Evolutionary conservation across 1,140 invertebrate species (phyloP).

Genomic region (Belonocnema kinseyi): DNA sequence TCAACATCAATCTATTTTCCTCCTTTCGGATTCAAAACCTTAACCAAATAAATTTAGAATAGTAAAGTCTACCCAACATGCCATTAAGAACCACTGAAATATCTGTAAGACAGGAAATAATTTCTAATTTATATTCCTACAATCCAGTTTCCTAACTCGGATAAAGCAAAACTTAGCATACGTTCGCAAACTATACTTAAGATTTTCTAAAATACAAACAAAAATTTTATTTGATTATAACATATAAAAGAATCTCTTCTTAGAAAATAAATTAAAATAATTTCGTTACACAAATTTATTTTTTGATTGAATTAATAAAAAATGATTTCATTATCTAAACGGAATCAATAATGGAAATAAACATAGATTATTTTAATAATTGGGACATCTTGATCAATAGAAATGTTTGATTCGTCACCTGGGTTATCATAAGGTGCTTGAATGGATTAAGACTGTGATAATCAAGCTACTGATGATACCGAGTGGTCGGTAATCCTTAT

Average conservation of each 20-base stretch:
- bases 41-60: too few species aligned
- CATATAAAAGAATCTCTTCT: too few species aligned
- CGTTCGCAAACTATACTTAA: too few species aligned
- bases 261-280: too few species aligned
- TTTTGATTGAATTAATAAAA: too few species aligned
- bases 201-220: too few species aligned
- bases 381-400: neutral
- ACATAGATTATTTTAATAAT: neutral
- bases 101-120: neutral
- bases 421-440: neutral
- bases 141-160: neutral
- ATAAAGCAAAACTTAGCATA: neutral
- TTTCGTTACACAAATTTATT: too few species aligned
- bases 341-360: too few species aligned
- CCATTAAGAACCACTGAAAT: neutral
- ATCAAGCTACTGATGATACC: neutral
- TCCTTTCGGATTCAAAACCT: neutral
- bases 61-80: too few species aligned
- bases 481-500: neutral
- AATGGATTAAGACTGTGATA: neutral
- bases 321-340: too few species aligned
- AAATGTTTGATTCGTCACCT: neutral
- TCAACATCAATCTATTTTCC: neutral
- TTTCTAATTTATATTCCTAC: conserved; percentile 13
- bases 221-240: too few species aligned